Conservation (phyloP, 2,888 invertebrate species). For the Ochlodes sylvanus region DNA sequence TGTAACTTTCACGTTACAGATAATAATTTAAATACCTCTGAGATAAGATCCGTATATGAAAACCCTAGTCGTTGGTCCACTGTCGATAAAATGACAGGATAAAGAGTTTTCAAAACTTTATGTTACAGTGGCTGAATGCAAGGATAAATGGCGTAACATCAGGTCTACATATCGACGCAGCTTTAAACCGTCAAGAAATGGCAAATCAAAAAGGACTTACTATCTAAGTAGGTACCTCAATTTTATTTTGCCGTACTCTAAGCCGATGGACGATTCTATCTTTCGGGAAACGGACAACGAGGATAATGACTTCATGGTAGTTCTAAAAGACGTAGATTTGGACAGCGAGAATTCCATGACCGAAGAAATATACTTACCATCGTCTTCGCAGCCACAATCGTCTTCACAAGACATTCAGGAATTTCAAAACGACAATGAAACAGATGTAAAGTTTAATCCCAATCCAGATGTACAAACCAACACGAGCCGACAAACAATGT, state of each 20-base stretch:
- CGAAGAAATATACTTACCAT: conserved; percentile 11
- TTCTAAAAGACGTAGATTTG: conserved; percentile 25
- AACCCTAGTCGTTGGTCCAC: too few species aligned
- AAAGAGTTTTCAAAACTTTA: too few species aligned
- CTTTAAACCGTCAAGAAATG: conserved; percentile 19
- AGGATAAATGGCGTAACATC: conserved; percentile 33
- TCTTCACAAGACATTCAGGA: conserved; percentile 9
- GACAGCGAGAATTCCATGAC: conserved; percentile 1
- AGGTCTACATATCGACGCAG: conserved; percentile 25
- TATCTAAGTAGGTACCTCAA: conserved; percentile 28
- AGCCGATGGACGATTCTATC: conserved; percentile 19
- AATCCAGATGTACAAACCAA: background rate
- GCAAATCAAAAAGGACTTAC: conserved; percentile 19
- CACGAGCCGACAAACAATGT: background rate
- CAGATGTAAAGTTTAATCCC: background rate
- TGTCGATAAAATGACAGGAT: too few species aligned
- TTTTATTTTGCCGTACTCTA: conserved; percentile 26
- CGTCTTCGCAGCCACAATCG: background rate
- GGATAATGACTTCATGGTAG: conserved; percentile 13
- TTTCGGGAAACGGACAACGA: conserved; percentile 10
- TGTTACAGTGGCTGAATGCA: conserved; percentile 28
- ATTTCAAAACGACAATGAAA: background rate
- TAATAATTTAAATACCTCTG: too few species aligned
- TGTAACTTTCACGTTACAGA: too few species aligned
- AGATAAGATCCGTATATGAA: too few species aligned